Base-by-base conservation (phyloP, 2,888 invertebrate genomes). In the Scelioninae gen. 1 region DNA sequence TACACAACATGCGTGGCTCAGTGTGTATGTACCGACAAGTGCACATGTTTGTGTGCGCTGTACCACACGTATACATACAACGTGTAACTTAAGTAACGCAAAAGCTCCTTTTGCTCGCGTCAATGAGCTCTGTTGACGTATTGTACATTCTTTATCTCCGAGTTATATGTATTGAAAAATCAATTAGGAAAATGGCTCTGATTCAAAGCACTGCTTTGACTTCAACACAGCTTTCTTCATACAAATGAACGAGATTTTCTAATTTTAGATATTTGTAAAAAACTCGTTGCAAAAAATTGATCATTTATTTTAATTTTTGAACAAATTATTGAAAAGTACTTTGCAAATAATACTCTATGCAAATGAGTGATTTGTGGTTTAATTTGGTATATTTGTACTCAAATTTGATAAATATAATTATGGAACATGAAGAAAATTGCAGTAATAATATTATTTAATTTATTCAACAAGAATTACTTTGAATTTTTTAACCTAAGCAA, bases 61-160 rank as follows among this genome's bases (percentile, higher is more conserved):
- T 65, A 66, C 68, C 68, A 65, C 69, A 75, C 63, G 72, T 51
- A 81, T 75, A 34, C 31, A 72, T 43, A 76, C 83, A 74, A 68
- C 69, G 45, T 60, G 71, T 66, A 83, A 69, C 79, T 83, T 74
- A 72, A 83, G 83, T 79, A 76, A 71, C 55, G 75, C 79, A 63
- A 79, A 83, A 83, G 78, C 78, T 83, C 71, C 77, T 83, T 79
- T 83, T 65, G 65, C 62, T 78, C 62, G 75, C 75, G 69, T 63
- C 82, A 78, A 74, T 83, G 72, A 78, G 72, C 71, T 62, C 60
- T 77, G 71, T 77, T 72, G 69, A 68, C 74, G 62, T 65, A 75
- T 76, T 76, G 69, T 71, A 40, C 62, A 55, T 71, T 78, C 69
- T 78, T 68, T 62, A 53, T 68, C 68, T 77, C 55, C n/a, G 38